Conservation (phyloP, 2,113 vertebrate species). For the Empidonax traillii region DNA sequence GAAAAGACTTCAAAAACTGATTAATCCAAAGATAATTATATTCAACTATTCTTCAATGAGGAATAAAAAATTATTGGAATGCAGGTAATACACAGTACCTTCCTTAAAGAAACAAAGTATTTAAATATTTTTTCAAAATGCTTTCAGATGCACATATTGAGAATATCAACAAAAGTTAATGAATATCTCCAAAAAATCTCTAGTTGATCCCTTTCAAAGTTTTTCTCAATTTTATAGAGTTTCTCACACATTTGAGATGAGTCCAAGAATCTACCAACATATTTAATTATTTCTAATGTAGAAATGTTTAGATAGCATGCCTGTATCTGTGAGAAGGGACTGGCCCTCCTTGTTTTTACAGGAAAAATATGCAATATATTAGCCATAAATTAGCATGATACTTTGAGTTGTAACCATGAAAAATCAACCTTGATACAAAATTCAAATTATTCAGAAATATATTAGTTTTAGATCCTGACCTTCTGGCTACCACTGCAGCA, state of each 20-base stretch:
- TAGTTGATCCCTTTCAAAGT: neutral
- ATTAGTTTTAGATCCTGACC: constrained; percentile 43
- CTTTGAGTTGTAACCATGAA: neutral
- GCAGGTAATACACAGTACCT: neutral
- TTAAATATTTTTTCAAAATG: neutral
- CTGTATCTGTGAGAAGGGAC: neutral
- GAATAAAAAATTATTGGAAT: neutral
- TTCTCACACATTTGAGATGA: neutral
- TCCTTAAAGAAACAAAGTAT: neutral
- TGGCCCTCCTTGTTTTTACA: neutral
- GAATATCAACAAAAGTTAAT: neutral
- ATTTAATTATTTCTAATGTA: neutral
- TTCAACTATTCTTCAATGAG: neutral
- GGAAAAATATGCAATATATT: neutral
- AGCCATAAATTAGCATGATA: neutral
- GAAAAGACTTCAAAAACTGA: constrained; percentile 19
- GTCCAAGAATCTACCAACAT: neutral
- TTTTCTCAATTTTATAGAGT: neutral
- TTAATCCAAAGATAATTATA: constrained; percentile 42
- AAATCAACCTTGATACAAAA: constrained; percentile 32
- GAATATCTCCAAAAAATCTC: neutral
- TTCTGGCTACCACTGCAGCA: constrained; percentile 7
- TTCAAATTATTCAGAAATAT: constrained; percentile 10
- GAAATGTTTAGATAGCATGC: neutral
- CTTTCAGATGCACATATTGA: neutral